A percentile compares a stretch with the other conserved stretches of the same genome.
phyloP scores from a whole-genome alignment of 1,140 invertebrate species.

The Aphaenogaster ashmeadi region DNA sequence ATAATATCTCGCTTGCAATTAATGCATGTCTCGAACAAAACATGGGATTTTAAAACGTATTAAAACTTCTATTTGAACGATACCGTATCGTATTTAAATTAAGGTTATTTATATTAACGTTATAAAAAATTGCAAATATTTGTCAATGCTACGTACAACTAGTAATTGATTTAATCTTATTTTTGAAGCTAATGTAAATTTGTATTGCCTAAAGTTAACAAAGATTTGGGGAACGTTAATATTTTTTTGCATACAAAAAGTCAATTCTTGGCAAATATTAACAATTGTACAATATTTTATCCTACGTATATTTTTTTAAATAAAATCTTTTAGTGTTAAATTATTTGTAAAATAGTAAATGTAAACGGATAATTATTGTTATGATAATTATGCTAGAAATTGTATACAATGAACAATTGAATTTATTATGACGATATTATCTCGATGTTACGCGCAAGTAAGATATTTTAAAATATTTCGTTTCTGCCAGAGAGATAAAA shows the following conservation, averaged over 20 bases:
- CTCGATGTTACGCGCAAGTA: not conserved
- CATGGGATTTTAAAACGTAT: not conserved
- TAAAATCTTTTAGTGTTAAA: not conserved
- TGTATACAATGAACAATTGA: not conserved
- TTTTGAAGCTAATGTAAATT: not conserved
- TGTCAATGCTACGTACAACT: not conserved
- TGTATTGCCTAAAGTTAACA: not conserved
- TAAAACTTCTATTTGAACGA: not conserved
- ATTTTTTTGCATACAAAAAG: not conserved
- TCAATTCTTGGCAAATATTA: conserved; percentile 3
- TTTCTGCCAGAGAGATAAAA: not conserved
- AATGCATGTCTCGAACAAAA: too few species aligned
- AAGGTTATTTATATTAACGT: too few species aligned
- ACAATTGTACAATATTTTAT: not conserved
- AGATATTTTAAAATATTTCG: conserved; percentile 10
- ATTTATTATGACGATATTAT: not conserved
- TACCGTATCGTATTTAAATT: not conserved
- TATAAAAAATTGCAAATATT: not conserved
- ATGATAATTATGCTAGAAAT: not conserved
- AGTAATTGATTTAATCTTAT: not conserved
- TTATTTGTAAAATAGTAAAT: not conserved
- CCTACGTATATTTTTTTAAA: not conserved
- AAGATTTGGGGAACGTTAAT: not conserved
- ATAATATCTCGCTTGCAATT: not conserved
- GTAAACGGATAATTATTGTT: not conserved